These are phyloP conservation scores for Ceuthmochares aereus DNA, from an alignment of 2,113 vertebrate genomes.

Conservation along the genomic window DNA sequence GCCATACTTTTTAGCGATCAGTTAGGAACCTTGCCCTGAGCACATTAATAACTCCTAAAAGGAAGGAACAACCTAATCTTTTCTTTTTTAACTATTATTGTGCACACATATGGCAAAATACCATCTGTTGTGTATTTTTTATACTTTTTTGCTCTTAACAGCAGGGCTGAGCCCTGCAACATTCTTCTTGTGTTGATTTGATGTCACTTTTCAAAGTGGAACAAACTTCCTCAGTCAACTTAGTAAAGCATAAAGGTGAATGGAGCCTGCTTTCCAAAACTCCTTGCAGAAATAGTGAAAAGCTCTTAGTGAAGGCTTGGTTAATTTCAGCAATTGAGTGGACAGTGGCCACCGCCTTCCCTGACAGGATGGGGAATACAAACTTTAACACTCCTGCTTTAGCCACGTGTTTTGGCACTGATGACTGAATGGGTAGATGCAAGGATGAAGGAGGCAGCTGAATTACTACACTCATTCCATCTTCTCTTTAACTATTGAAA, in stretches of 20 bases:
- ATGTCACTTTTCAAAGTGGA: constrained; percentile 13
- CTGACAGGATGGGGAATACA: not conserved
- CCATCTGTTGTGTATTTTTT: not conserved
- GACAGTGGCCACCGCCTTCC: not conserved
- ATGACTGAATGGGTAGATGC: not conserved
- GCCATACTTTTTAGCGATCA: not conserved
- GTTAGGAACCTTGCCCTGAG: not conserved
- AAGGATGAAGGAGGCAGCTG: not conserved
- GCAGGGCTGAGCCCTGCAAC: not conserved
- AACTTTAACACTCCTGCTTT: not conserved
- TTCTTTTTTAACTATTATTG: not conserved
- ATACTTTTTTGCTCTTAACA: not conserved
- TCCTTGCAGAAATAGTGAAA: not conserved
- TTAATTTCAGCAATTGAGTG: not conserved
- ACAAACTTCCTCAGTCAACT: not conserved
- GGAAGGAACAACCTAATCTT: not conserved
- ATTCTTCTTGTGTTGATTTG: not conserved
- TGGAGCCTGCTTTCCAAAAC: not conserved
- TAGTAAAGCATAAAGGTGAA: not conserved
- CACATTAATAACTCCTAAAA: not conserved
- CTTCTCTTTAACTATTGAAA: not conserved
- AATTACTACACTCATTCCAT: not conserved
- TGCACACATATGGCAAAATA: not conserved
- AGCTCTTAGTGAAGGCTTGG: not conserved
- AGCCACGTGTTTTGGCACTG: not conserved